Percentiles rank a stretch among this genome's conserved stretches.
phyloP scores from a whole-genome alignment of 2,797 vertebrate species.

The Sylvia borin region DNA sequence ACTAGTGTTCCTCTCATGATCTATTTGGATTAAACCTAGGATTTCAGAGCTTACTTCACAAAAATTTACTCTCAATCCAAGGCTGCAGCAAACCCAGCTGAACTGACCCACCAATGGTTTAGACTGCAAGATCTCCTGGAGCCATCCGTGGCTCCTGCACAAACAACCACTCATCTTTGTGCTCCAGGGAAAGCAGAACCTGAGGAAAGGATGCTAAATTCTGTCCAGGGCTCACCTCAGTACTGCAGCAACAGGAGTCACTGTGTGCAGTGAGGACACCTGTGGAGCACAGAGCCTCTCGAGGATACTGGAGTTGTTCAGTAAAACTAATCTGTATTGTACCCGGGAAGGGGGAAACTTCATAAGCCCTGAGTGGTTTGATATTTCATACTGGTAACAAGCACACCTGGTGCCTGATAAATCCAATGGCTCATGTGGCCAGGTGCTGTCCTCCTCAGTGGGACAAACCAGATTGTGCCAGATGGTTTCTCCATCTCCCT shows the following conservation, averaged over 20 bases:
- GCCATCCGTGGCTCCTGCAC: fast-evolving
- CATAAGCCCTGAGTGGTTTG: neutral
- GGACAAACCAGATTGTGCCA: neutral
- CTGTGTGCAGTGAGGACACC: fast-evolving
- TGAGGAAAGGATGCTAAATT: neutral
- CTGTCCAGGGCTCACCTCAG: neutral
- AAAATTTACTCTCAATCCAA: neutral
- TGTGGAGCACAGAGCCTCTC: neutral
- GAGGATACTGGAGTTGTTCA: neutral
- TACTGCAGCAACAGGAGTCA: neutral
- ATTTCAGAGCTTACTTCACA: neutral
- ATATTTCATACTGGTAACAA: neutral
- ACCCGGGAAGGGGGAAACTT: neutral
- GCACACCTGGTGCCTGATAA: neutral
- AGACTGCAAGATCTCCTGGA: neutral
- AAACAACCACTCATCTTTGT: neutral
- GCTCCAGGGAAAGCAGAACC: neutral
- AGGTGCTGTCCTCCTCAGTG: neutral
- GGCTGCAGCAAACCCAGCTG: neutral
- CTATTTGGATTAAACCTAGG: neutral
- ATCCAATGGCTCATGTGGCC: neutral
- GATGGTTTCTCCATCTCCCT: neutral
- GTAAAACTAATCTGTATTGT: neutral
- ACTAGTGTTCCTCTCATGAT: neutral
- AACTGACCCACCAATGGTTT: neutral